Evolutionary conservation across 2,888 invertebrate genomes (phyloP).

Genomic region (Tenodera sinensis): DNA sequence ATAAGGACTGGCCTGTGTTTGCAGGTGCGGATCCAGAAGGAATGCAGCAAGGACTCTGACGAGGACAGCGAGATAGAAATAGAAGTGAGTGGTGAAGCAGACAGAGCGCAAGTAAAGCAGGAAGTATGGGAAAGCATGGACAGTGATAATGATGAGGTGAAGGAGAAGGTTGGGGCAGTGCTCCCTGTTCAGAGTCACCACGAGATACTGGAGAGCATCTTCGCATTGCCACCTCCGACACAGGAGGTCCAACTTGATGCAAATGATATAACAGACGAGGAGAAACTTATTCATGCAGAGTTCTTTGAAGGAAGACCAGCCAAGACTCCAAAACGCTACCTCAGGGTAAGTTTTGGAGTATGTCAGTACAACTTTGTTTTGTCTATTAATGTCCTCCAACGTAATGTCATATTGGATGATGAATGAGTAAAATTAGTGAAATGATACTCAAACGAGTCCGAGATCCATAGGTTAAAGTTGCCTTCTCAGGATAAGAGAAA

Average conservation of each 20-base stretch:
- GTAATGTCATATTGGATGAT: no score
- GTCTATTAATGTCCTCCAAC: no score
- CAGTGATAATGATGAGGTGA: neutral
- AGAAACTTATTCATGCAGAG: conserved; percentile 53
- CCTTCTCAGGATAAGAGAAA: no score
- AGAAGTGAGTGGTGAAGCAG: conserved; percentile 48
- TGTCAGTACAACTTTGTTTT: no score
- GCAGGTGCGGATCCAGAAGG: conserved; percentile 17
- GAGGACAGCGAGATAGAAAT: conserved; percentile 54
- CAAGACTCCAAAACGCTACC: conserved; percentile 56
- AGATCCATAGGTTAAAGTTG: no score
- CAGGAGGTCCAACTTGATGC: conserved; percentile 45
- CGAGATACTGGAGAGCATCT: conserved; percentile 35
- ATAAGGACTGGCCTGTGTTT: neutral
- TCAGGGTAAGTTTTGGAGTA: conserved; percentile 45
- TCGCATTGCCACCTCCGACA: conserved; percentile 47
- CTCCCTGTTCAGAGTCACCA: neutral
- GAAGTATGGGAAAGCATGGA: neutral
- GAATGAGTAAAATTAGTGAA: no score
- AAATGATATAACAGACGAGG: conserved; percentile 49
- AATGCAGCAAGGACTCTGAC: conserved; percentile 36
- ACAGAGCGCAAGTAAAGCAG: neutral
- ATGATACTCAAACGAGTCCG: no score
- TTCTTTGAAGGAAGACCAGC: conserved; percentile 54
- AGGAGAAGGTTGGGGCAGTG: neutral